Evolutionary conservation across 2,888 invertebrate genomes (phyloP).

Genomic region (Callinectes sapidus): DNA sequence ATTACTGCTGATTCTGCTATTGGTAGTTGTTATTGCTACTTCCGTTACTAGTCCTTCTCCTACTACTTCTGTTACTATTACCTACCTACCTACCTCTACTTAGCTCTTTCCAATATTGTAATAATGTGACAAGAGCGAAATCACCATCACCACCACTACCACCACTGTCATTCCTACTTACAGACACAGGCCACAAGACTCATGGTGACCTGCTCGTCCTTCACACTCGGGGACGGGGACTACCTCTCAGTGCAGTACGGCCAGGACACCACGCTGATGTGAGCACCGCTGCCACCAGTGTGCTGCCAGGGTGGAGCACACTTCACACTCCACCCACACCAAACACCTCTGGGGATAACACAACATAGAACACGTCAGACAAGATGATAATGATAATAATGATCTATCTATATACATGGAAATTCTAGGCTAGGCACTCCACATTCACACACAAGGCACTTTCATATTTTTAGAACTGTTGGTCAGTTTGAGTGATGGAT

Average conservation of each 20-base stretch:
- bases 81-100: not conserved
- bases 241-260: constrained; percentile 34
- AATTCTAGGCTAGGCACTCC: no score
- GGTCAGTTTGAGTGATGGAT: no score
- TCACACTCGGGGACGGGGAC: constrained; percentile 41
- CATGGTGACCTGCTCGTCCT: not conserved
- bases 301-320: no score
- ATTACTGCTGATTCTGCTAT: not conserved
- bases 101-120: no score
- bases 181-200: constrained; percentile 13
- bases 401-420: no score
- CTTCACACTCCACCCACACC: not conserved
- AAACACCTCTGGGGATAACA: not conserved
- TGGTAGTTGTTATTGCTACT: not conserved
- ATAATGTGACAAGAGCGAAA: no score
- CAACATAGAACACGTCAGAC: not conserved
- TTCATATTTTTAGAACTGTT: no score
- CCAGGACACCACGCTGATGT: constrained; percentile 3
- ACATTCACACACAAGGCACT: no score
- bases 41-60: not conserved
- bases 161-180: not conserved
- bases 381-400: not conserved
- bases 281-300: not conserved
- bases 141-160: not conserved
- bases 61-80: not conserved